These are phyloP conservation scores for Protomyctophum bolini DNA, from an alignment of 2,113 vertebrate species.

Conservation along the genomic window DNA sequence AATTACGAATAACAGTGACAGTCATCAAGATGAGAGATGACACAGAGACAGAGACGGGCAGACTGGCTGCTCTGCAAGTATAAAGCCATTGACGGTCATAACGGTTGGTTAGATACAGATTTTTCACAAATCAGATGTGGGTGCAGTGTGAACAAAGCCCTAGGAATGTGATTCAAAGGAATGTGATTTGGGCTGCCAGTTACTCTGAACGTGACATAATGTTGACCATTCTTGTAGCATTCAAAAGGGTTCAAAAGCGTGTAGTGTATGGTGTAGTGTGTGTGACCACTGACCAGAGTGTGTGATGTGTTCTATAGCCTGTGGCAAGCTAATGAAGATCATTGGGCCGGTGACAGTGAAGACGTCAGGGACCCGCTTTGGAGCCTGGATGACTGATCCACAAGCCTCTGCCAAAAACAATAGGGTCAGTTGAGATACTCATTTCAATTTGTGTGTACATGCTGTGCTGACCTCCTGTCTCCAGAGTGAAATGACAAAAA, in stretches of 20 bases:
- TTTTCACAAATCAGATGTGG: too few species aligned
- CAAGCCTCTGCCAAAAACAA: conserved; percentile 90
- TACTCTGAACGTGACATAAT: conserved; percentile 37
- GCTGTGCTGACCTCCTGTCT: conserved; percentile 4
- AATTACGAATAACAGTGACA: too few species aligned
- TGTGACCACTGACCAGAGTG: conserved; percentile 26
- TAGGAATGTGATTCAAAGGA: neutral
- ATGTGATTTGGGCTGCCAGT: conserved; percentile 1
- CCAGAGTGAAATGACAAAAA: neutral
- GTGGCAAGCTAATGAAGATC: conserved; percentile 98
- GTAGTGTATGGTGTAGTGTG: conserved; percentile 2
- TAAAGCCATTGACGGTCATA: too few species aligned
- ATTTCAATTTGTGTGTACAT: neutral
- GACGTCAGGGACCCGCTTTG: conserved; percentile 95
- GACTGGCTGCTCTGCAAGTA: too few species aligned
- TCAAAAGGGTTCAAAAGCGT: neutral
- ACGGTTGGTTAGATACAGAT: too few species aligned
- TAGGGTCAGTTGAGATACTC: conserved; percentile 76
- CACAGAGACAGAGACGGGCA: too few species aligned
- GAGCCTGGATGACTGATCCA: conserved; percentile 98
- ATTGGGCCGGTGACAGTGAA: conserved; percentile 94
- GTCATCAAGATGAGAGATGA: too few species aligned
- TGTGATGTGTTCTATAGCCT: conserved; percentile 81
- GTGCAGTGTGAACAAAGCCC: too few species aligned
- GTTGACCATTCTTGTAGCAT: conserved; percentile 34